These are phyloP conservation scores for Zoanthus gigantus DNA, from an alignment of 92 coral and sea anemone genomes.

Conservation along the genomic window DNA sequence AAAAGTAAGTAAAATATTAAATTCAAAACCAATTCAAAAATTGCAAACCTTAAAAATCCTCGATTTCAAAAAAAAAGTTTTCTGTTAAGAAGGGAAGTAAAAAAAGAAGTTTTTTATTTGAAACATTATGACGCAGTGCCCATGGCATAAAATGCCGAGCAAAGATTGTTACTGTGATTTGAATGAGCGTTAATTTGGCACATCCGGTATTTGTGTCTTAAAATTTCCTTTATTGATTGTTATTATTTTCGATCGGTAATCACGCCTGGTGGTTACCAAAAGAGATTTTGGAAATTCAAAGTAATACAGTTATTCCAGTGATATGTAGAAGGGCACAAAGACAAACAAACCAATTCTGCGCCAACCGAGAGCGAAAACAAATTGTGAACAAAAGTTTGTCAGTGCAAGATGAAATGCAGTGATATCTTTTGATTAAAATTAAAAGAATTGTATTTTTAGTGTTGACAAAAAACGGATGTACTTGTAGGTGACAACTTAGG, in stretches of 20 bases:
- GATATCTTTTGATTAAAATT: constrained; percentile 20
- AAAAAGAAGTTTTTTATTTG: background rate
- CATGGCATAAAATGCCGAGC: constrained; percentile 47
- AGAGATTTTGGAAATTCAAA: background rate
- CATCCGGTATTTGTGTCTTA: constrained; percentile 40
- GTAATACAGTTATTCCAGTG: background rate
- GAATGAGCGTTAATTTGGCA: constrained; percentile 50
- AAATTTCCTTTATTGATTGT: constrained; percentile 43
- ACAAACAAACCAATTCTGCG: background rate
- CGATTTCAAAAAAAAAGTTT: background rate
- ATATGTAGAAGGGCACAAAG: constrained; percentile 31
- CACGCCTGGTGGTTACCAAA: constrained; percentile 30
- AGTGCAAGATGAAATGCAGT: background rate
- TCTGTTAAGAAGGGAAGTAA: background rate
- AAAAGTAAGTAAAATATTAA: too few species aligned
- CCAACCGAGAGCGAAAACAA: background rate
- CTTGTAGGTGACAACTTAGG: constrained; percentile 4
- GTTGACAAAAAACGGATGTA: constrained; percentile 19
- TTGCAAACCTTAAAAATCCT: constrained; percentile 5
- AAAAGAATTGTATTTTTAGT: background rate
- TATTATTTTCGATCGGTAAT: constrained; percentile 36
- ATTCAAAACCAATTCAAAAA: background rate
- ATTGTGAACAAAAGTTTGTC: background rate
- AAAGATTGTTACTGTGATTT: constrained; percentile 19
- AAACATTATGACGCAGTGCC: constrained; percentile 42